Conservation (phyloP, 2,888 invertebrate genomes). For the Marronus borbonicus region DNA sequence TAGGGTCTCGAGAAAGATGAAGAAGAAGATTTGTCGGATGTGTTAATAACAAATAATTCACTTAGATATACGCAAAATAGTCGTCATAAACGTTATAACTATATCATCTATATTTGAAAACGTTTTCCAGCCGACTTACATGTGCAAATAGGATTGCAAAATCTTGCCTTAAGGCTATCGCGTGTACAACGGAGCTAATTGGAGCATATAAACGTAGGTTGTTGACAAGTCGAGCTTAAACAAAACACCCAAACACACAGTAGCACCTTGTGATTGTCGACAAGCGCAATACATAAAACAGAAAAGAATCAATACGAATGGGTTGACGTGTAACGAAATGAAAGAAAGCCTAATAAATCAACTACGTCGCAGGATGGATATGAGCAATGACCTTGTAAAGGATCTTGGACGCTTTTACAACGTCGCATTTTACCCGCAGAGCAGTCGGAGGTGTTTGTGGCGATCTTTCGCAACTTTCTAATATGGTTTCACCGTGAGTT, state of each 20-base stretch:
- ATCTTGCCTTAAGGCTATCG: constrained; percentile 4
- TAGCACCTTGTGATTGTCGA: not conserved
- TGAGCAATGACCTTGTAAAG: constrained; percentile 17
- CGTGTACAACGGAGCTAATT: not conserved
- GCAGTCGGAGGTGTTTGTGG: not conserved
- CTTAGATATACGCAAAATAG: too few species aligned
- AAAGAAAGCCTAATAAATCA: not conserved
- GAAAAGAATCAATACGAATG: too few species aligned
- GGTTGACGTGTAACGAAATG: too few species aligned
- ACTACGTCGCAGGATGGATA: not conserved
- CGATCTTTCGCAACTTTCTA: constrained; percentile 23
- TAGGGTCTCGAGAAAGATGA: too few species aligned
- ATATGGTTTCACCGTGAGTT: not conserved
- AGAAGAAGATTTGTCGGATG: too few species aligned
- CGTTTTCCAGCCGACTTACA: too few species aligned
- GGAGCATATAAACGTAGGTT: not conserved
- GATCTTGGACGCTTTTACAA: constrained; percentile 2
- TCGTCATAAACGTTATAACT: too few species aligned
- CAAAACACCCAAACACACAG: constrained; percentile 3
- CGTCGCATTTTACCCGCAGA: constrained; percentile 4
- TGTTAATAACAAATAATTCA: too few species aligned
- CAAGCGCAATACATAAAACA: too few species aligned
- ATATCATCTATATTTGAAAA: too few species aligned
- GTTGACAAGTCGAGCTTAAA: not conserved
- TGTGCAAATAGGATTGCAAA: too few species aligned